phyloP scores from a whole-genome alignment of 1,140 invertebrate species.

The Harlomillsia oculata region DNA sequence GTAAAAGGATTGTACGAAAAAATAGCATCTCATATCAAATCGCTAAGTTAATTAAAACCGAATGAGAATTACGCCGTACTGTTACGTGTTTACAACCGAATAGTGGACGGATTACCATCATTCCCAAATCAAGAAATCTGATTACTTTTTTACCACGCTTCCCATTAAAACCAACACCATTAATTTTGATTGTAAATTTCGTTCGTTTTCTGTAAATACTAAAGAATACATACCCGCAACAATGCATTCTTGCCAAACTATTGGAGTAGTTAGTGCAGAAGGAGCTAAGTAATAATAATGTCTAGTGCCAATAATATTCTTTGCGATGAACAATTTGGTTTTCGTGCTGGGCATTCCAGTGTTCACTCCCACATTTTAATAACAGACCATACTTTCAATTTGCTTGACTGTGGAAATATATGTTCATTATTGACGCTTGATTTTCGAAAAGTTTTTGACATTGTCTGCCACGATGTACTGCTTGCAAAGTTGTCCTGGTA shows the following conservation, averaged over 20 bases:
- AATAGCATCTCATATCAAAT: too few relatives aligned
- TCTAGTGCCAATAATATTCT: background rate
- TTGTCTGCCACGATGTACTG: background rate
- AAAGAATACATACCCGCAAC: too few relatives aligned
- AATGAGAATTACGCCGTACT: too few relatives aligned
- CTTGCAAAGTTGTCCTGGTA: constrained; percentile 9
- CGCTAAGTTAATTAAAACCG: too few relatives aligned
- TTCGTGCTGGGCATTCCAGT: constrained; percentile 7
- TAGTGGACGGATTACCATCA: too few relatives aligned
- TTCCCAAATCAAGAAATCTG: too few relatives aligned
- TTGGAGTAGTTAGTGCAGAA: background rate
- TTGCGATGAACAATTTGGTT: constrained; percentile 11
- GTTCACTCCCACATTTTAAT: constrained; percentile 4
- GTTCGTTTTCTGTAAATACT: too few relatives aligned
- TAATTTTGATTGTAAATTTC: too few relatives aligned
- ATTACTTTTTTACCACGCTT: too few relatives aligned
- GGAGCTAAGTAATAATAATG: background rate
- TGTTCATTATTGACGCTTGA: constrained; percentile 6
- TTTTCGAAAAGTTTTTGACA: constrained; percentile 17
- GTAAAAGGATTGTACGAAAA: too few relatives aligned
- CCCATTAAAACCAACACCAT: too few relatives aligned
- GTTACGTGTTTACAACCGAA: too few relatives aligned
- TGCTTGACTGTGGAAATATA: constrained; percentile 1
- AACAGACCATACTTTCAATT: background rate
- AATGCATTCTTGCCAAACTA: background rate